A percentile compares a stretch with the other conserved stretches of the same genome.
These are phyloP conservation scores for Tetragonula carbonaria DNA, from an alignment of 2,888 invertebrate genomes.

Conservation along the genomic window DNA sequence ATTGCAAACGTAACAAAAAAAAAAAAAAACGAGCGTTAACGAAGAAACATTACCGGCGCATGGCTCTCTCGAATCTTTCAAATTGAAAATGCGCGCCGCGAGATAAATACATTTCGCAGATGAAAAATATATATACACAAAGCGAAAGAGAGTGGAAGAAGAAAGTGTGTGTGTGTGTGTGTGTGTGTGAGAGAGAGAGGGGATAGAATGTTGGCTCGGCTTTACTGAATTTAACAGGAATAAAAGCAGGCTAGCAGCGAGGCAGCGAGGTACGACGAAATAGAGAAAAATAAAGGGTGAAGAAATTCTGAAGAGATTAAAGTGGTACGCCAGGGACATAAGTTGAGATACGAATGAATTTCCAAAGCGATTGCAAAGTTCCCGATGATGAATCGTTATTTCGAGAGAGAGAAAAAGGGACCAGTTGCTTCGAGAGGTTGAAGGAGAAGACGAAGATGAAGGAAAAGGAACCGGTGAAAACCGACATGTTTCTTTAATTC, in stretches of 20 bases:
- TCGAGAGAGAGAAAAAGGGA: neutral
- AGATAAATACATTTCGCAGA: constrained; percentile 1
- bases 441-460: neutral
- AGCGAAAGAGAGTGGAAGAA: neutral
- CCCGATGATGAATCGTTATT: constrained; percentile 30
- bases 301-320: constrained; percentile 20
- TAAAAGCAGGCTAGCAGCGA: neutral
- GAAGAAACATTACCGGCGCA: neutral
- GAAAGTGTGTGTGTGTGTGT: too few relatives aligned
- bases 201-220: neutral
- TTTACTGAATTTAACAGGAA: constrained; percentile 5
- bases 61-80: neutral
- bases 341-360: constrained; percentile 16
- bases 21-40: neutral
- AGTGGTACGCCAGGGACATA: neutral
- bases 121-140: neutral
- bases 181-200: neutral
- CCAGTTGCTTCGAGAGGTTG: neutral
- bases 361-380: constrained; percentile 14
- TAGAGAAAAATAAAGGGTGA: neutral
- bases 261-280: neutral
- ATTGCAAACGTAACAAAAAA: neutral
- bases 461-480: neutral
- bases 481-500: constrained; percentile 39
- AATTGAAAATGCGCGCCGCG: neutral